These are phyloP conservation scores for Ceratothoa steindachneri DNA, from an alignment of 2,888 invertebrate genomes.

Conservation along the genomic window DNA sequence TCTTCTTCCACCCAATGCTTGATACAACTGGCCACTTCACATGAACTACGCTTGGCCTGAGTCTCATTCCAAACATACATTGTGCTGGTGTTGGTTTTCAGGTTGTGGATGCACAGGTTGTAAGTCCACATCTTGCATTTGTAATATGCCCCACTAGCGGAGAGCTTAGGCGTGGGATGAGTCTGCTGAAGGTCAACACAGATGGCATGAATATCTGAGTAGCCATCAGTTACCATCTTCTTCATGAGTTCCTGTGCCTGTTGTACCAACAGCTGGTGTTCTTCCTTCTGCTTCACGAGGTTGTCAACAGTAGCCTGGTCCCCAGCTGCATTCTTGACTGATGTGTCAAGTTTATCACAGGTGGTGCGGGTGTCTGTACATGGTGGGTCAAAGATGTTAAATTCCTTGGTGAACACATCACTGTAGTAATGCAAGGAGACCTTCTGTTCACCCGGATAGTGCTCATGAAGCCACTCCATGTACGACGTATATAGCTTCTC, in stretches of 20 bases:
- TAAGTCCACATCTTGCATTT: not conserved
- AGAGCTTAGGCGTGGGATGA: not conserved
- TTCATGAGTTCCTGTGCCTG: conserved; percentile 15
- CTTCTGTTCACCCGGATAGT: too few species aligned
- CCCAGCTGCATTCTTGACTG: not conserved
- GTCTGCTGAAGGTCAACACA: conserved; percentile 17
- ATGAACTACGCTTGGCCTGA: conserved; percentile 16
- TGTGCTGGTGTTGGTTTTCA: not conserved
- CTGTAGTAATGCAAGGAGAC: too few species aligned
- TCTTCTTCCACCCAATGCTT: conserved; percentile 1
- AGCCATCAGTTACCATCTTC: not conserved
- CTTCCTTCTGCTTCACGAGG: not conserved
- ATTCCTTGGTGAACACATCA: too few species aligned
- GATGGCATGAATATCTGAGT: not conserved
- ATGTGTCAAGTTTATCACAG: conserved; percentile 3
- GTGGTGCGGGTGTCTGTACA: conserved; percentile 18
- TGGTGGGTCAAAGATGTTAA: conserved; percentile 21
- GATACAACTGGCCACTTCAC: conserved; percentile 4
- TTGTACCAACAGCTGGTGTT: conserved; percentile 2
- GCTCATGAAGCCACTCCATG: too few species aligned
- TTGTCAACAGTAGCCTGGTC: not conserved
- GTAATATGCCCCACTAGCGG: conserved; percentile 8
- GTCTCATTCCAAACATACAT: conserved; percentile 13
- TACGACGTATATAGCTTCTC: too few species aligned
- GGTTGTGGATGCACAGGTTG: conserved; percentile 13